Conservation (phyloP, 2,888 invertebrate genomes). For the Hylaea fasciaria region DNA sequence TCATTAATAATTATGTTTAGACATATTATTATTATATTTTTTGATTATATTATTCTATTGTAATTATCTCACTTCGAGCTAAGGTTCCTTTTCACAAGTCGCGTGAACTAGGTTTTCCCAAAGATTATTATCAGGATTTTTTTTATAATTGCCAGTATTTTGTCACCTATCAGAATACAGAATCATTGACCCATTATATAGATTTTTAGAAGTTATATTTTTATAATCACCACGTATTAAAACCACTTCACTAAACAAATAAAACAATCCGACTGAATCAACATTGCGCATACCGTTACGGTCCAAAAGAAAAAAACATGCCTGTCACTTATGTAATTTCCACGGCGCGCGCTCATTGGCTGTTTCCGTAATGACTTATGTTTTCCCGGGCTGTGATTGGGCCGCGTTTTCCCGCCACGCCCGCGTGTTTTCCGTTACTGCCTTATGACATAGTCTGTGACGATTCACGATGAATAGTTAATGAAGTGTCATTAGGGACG, state of each 20-base stretch:
- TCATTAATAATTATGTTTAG: too few relatives aligned
- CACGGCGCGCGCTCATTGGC: slow-evolving; percentile 62
- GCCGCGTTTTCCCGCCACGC: slow-evolving; percentile 57
- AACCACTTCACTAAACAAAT: slow-evolving; percentile 37
- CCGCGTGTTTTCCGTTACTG: slow-evolving; percentile 62
- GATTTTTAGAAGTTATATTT: too few relatives aligned
- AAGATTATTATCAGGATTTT: too few relatives aligned
- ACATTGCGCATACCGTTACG: slow-evolving; percentile 48
- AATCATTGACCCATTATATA: too few relatives aligned
- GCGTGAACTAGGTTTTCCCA: too few relatives aligned
- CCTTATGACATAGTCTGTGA: slow-evolving; percentile 68
- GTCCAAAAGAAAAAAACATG: slow-evolving; percentile 45
- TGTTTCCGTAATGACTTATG: slow-evolving; percentile 45
- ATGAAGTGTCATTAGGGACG: slow-evolving; percentile 72
- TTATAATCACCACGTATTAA: slow-evolving; percentile 12
- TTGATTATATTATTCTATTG: too few relatives aligned
- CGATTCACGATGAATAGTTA: slow-evolving; percentile 68
- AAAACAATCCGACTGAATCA: slow-evolving; percentile 44
- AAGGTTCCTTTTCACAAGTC: too few relatives aligned
- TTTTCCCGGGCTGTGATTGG: slow-evolving; percentile 67
- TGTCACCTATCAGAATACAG: too few relatives aligned
- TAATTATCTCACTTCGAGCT: too few relatives aligned
- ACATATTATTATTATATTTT: too few relatives aligned
- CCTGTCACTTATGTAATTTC: slow-evolving; percentile 49
- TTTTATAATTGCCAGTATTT: too few relatives aligned